Percentiles rank a stretch among this genome's conserved stretches.
Evolutionary conservation across 2,888 invertebrate species (phyloP).

Genomic region (Ornithoptera priamus): DNA sequence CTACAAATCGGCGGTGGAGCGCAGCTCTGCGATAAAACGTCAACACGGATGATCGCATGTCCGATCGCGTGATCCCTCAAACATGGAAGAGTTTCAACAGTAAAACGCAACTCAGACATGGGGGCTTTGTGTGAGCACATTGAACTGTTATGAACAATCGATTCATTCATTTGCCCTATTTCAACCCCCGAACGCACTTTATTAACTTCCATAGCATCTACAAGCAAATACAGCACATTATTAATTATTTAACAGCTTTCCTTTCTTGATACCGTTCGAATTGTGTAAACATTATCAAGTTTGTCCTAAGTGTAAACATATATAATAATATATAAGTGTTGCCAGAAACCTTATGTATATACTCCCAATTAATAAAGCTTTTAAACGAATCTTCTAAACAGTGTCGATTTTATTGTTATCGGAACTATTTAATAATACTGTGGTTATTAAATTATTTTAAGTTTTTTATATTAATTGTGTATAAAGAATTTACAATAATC

Average conservation of each 20-base stretch:
- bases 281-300: too few relatives aligned
- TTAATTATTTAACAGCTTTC: not conserved
- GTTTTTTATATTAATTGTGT: not conserved
- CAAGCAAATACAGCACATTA: not conserved
- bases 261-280: not conserved
- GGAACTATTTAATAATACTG: not conserved
- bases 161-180: not conserved
- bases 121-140: not conserved
- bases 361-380: too few relatives aligned
- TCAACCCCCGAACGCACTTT: not conserved
- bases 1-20: conserved; percentile 1
- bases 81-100: conserved; percentile 7
- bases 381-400: too few relatives aligned
- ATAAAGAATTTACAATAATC: not conserved
- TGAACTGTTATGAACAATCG: conserved; percentile 18
- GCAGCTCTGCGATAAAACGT: conserved; percentile 13
- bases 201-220: not conserved
- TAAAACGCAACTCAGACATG: conserved; percentile 3
- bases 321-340: too few relatives aligned
- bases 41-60: conserved; percentile 2
- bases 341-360: too few relatives aligned
- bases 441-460: too few relatives aligned
- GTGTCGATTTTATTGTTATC: not conserved
- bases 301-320: too few relatives aligned
- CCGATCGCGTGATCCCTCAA: conserved; percentile 9